Base-by-base conservation (phyloP, 2,113 vertebrate genomes). In the Vidua macroura region DNA sequence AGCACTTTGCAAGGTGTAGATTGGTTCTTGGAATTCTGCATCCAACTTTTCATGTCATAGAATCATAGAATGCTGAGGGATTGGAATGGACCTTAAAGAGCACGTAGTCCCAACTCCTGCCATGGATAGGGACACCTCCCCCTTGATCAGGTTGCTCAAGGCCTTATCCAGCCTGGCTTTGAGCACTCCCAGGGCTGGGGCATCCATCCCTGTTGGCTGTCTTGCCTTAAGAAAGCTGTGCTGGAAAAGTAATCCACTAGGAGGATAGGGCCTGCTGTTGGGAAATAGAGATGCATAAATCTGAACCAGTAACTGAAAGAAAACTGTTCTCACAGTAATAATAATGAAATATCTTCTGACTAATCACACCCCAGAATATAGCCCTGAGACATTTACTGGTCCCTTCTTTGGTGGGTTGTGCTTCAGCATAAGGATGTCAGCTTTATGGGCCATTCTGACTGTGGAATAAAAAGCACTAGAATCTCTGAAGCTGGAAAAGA, bases 91-190 rank as follows among this genome's bases (percentile, higher is more conserved):
- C 48, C 35, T 69, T 55, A 14, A 55, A 56, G 25, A 62, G 21
- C 7, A 9, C 0, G 0, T 18, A 31, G n/a, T 62, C 20, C 55
- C n/a, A 69, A 27, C 1, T 11, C 14, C 14, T 89, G 55, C 39
- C 30, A 8, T 31, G 48, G 49, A 6, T 8, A 55, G 48, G 39
- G 53, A 31, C 62, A 55, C 25, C 21, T 31, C 11, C 10, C n/a
- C 31, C 8, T 25, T 7, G 20, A 27, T 25, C 17, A 55, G 25
- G 3, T 22, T 62, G 48, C 48, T 76, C 48, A 31, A 68, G 48
- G 41, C n/a, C 5, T 62, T 69, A 13, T 11, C 48, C 41, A 76
- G 0, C 41, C 62, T 89, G 48, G 21, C 48, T 83, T 31, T 63
- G 72, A 49, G 18, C 18, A 23, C 10, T 69, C 31, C 22, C 39